Base-by-base conservation (phyloP, 2,113 vertebrate genomes). In the Cariama cristata region DNA sequence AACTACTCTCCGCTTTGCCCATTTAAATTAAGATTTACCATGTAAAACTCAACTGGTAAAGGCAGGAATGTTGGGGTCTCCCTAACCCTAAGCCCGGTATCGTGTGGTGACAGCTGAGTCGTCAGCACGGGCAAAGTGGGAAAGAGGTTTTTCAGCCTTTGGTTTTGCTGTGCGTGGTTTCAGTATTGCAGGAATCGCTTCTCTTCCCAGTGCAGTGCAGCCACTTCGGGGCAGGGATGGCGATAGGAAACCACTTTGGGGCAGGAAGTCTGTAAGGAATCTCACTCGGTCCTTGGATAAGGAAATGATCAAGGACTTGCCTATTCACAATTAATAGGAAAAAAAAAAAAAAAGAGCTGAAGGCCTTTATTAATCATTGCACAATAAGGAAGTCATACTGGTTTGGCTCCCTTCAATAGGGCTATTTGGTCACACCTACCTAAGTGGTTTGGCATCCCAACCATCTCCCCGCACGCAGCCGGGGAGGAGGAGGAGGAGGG, bases 231-330 rank as follows among this genome's bases (percentile, higher is more conserved):
- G 73, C 62, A 90, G 95, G 95, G 93, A 97, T 91, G 91, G n/a
- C n/a, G n/a, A n/a, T n/a, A n/a, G n/a, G n/a, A n/a, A n/a, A n/a
- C 68, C 80, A 89, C 89, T 91, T 81, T 47, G 53, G 59, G 69
- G 73, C 62, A 90, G 95, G 95, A 94, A 97, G 90, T 90, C 68
- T 95, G 96, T 94, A 96, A 96, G 96, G 97, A 97, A 96, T 97
- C 94, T 96, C 55, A 89, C 93, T 88, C 0, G 0, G 77, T 80
- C 74, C 75, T 81, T 59, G 93, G 91, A 96, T 95, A 93, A 97
- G 95, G 91, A 96, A 96, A 95, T 93, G 87, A 97, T 95, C 88
- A 91, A 95, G 90, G 88, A 94, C 93, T 94, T 89, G 92, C 81
- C 92, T 93, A 89, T 94, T 93, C 94, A 93, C 92, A 96, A 96